These are phyloP conservation scores for Antechinus flavipes DNA, from an alignment of 2,113 vertebrate genomes.

Conservation along the genomic window DNA sequence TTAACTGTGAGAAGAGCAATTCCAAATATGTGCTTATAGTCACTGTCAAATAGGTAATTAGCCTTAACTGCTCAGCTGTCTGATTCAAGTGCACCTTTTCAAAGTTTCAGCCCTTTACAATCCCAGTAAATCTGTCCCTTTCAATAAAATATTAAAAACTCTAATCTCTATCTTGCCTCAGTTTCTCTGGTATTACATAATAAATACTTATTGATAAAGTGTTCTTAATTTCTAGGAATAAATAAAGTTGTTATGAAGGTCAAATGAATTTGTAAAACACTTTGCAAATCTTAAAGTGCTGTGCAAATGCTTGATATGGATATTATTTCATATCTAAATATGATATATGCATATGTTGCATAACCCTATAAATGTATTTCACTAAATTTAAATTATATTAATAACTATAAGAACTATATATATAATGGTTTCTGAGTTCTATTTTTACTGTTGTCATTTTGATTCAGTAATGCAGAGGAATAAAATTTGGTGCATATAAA, in stretches of 20 bases:
- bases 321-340: background rate
- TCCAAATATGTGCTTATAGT: too few species aligned
- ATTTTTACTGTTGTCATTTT: background rate
- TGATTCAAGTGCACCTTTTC: too few species aligned
- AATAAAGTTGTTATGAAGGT: background rate
- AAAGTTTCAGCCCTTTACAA: too few species aligned
- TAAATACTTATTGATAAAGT: too few species aligned
- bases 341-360: background rate
- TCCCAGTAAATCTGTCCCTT: too few species aligned
- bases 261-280: background rate
- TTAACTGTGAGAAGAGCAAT: too few species aligned
- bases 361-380: background rate
- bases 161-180: too few species aligned
- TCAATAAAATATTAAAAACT: too few species aligned
- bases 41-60: too few species aligned
- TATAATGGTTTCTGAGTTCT: slow-evolving; percentile 20
- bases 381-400: slow-evolving; percentile 10
- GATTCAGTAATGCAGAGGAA: slow-evolving; percentile 16
- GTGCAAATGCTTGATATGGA: background rate
- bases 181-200: too few species aligned
- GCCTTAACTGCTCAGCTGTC: too few species aligned
- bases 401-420: background rate
- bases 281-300: background rate
- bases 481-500: slow-evolving; percentile 16
- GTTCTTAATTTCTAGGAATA: too few species aligned